phyloP scores from a whole-genome alignment of 2,888 invertebrate species.

The Lepetodrilus schrolli region DNA sequence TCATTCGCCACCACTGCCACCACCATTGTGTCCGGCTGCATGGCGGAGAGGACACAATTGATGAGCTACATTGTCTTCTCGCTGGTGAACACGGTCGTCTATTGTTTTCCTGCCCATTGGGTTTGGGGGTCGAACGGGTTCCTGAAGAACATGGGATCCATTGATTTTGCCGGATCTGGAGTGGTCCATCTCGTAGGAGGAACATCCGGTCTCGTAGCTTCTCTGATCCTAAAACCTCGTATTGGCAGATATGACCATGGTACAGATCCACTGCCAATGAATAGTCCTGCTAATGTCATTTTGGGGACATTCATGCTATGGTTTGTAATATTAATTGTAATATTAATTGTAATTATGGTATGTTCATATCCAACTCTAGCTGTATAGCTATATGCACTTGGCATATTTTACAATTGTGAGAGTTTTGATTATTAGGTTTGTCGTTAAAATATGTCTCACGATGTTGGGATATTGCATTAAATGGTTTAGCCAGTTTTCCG shows the following conservation, averaged over 20 bases:
- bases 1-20: conserved; percentile 71
- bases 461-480: no score
- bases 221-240: conserved; percentile 68
- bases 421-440: no score
- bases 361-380: no score
- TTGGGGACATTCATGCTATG: conserved; percentile 73
- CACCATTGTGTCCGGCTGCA: conserved; percentile 73
- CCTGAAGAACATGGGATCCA: conserved; percentile 49
- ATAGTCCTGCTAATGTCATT: conserved; percentile 69
- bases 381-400: no score
- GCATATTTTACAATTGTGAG: no score
- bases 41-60: conserved; percentile 73
- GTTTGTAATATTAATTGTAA: no score
- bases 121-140: conserved; percentile 73
- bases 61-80: conserved; percentile 70
- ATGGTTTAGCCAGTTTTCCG: no score
- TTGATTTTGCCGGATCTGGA: conserved; percentile 67
- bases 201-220: conserved; percentile 69
- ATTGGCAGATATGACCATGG: conserved; percentile 60
- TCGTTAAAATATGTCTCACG: no score
- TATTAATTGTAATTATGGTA: no score
- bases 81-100: conserved; percentile 67
- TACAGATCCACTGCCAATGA: conserved; percentile 48
- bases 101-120: conserved; percentile 76
- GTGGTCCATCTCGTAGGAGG: conserved; percentile 74